Evolutionary conservation across 92 coral and sea anemone species (phyloP).

Genomic region (Heliopora coerulea): DNA sequence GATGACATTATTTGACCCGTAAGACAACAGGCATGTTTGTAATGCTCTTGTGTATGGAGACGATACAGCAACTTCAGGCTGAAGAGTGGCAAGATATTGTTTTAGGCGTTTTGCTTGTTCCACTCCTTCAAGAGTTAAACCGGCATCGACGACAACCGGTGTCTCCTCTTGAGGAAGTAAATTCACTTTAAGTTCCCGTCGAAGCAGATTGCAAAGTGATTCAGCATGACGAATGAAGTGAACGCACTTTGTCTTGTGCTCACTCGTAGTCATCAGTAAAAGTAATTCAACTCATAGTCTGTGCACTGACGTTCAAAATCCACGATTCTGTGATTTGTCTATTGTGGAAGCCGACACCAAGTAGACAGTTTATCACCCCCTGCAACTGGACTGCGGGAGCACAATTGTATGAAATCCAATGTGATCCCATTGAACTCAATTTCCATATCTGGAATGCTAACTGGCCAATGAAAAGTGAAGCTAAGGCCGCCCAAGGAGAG

Average conservation of each 20-base stretch:
- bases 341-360: too few species aligned
- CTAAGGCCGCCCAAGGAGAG: too few species aligned
- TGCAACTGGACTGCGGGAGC: too few species aligned
- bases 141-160: constrained; percentile 31
- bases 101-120: constrained; percentile 32
- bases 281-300: too few species aligned
- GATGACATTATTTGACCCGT: constrained; percentile 28
- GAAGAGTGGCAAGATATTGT: constrained; percentile 14
- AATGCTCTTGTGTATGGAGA: constrained; percentile 56
- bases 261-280: background rate
- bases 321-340: too few species aligned
- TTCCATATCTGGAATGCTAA: too few species aligned
- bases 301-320: too few species aligned
- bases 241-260: background rate
- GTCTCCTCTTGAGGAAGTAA: constrained; percentile 9
- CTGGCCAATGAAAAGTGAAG: too few species aligned
- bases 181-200: constrained; percentile 18
- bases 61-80: constrained; percentile 32
- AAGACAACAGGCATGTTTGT: constrained; percentile 50
- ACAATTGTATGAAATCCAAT: too few species aligned
- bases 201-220: constrained; percentile 10
- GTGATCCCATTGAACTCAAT: too few species aligned
- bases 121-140: constrained; percentile 18
- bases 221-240: constrained; percentile 43
- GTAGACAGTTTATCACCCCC: too few species aligned